Evolutionary conservation across 2,888 invertebrate species (phyloP).

Genomic region (Polyploca ridens): DNA sequence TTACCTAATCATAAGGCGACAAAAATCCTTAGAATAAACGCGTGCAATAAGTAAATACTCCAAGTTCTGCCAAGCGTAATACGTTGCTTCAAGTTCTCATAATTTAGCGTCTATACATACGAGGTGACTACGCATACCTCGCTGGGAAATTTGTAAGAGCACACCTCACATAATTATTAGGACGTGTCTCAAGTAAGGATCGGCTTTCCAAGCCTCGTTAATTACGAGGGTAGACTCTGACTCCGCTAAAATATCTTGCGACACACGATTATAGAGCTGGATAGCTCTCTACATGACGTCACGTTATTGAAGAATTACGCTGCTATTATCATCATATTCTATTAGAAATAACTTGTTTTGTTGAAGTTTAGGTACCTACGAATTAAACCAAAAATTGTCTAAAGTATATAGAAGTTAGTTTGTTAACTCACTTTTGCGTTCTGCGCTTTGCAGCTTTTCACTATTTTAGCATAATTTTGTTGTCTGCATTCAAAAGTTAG

Average conservation of each 20-base stretch:
- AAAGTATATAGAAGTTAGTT: too few species aligned
- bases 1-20: too few species aligned
- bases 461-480: background rate
- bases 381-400: too few species aligned
- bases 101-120: slow-evolving; percentile 1
- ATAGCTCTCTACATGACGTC: background rate
- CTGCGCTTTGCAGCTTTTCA: background rate
- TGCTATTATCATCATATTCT: background rate
- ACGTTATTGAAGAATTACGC: background rate
- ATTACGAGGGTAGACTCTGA: slow-evolving; percentile 27
- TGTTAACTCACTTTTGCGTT: background rate
- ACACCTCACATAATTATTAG: slow-evolving; percentile 30
- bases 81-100: background rate
- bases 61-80: too few species aligned
- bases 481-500: background rate
- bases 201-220: slow-evolving; percentile 32
- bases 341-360: too few species aligned
- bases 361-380: too few species aligned
- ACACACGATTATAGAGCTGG: background rate
- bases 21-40: background rate
- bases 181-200: slow-evolving; percentile 26
- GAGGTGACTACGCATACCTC: background rate
- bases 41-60: background rate
- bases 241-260: slow-evolving; percentile 20
- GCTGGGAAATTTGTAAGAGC: slow-evolving; percentile 21